These are phyloP conservation scores for Platycheirus rosarum DNA, from an alignment of 2,888 invertebrate genomes.

Conservation along the genomic window DNA sequence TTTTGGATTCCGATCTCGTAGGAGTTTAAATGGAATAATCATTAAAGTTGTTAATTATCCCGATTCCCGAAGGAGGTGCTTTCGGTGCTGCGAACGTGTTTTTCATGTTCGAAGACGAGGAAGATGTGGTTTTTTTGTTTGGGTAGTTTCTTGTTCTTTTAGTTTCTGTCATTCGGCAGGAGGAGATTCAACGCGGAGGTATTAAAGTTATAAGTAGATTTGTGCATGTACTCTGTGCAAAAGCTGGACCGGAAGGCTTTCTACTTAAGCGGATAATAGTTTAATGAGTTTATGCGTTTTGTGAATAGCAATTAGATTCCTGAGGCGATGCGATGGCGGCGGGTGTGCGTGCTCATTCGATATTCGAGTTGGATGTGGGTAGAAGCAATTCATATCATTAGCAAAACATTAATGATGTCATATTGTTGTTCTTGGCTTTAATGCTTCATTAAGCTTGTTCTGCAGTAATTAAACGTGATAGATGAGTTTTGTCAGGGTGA, in stretches of 20 bases:
- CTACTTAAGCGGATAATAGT: slow-evolving; percentile 70
- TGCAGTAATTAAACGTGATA: slow-evolving; percentile 67
- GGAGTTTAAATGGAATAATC: slow-evolving; percentile 73
- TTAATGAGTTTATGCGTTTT: slow-evolving; percentile 70
- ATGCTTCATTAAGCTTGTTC: slow-evolving; percentile 56
- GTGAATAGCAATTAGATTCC: slow-evolving; percentile 68
- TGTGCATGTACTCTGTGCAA: slow-evolving; percentile 39
- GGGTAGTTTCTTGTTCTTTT: slow-evolving; percentile 15
- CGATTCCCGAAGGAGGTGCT: slow-evolving; percentile 69
- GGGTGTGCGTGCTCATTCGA: slow-evolving; percentile 2
- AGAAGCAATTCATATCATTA: slow-evolving; percentile 58
- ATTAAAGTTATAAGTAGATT: slow-evolving; percentile 39
- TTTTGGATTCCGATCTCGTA: slow-evolving; percentile 69
- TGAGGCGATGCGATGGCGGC: not conserved
- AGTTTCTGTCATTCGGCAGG: not conserved
- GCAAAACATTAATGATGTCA: slow-evolving; percentile 59
- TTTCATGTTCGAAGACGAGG: slow-evolving; percentile 36
- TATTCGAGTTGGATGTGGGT: not conserved
- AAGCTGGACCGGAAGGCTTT: slow-evolving; percentile 64
- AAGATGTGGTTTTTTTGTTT: slow-evolving; percentile 55
- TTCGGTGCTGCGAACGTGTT: slow-evolving; percentile 52
- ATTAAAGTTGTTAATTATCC: slow-evolving; percentile 74
- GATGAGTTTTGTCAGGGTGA: slow-evolving; percentile 50
- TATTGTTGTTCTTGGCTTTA: slow-evolving; percentile 52
- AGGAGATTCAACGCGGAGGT: slow-evolving; percentile 1